A percentile compares a stretch with the other conserved stretches of the same genome.
phyloP scores from a whole-genome alignment of 2,888 invertebrate genomes.

The Creontiades dilutus region DNA sequence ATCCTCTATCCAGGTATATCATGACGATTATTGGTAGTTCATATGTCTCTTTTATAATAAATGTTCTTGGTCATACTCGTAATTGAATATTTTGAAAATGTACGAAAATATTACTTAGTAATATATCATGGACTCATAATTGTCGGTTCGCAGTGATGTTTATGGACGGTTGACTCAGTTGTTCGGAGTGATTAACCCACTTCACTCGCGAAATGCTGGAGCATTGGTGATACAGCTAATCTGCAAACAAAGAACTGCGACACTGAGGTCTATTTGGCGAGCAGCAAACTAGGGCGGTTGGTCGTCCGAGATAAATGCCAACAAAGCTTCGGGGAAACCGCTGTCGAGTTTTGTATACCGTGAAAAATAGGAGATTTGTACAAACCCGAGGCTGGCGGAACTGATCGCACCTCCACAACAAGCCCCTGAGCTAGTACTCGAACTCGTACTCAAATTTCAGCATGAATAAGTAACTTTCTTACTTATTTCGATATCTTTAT shows the following conservation, averaged over 20 bases:
- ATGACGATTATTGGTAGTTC: too few species aligned
- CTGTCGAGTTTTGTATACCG: constrained; percentile 12
- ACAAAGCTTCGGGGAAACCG: neutral
- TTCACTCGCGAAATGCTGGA: neutral
- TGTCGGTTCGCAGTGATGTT: too few species aligned
- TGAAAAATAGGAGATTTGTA: constrained; percentile 29
- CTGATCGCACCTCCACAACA: neutral
- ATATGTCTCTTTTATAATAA: too few species aligned
- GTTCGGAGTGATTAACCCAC: neutral
- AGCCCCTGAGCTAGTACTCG: neutral
- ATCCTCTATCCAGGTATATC: too few species aligned
- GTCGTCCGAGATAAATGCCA: constrained; percentile 20
- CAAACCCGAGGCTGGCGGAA: constrained; percentile 44
- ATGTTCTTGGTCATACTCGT: too few species aligned
- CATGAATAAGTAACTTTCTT: too few species aligned
- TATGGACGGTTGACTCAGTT: neutral
- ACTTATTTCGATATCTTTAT: too few species aligned
- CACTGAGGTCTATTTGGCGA: neutral
- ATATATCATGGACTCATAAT: too few species aligned
- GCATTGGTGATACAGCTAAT: neutral
- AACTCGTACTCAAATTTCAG: too few species aligned
- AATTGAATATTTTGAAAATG: too few species aligned
- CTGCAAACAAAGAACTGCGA: constrained; percentile 29
- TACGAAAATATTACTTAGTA: too few species aligned
- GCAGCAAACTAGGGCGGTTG: neutral